phyloP scores from a whole-genome alignment of 2,888 invertebrate species.

The Magallana nippona region DNA sequence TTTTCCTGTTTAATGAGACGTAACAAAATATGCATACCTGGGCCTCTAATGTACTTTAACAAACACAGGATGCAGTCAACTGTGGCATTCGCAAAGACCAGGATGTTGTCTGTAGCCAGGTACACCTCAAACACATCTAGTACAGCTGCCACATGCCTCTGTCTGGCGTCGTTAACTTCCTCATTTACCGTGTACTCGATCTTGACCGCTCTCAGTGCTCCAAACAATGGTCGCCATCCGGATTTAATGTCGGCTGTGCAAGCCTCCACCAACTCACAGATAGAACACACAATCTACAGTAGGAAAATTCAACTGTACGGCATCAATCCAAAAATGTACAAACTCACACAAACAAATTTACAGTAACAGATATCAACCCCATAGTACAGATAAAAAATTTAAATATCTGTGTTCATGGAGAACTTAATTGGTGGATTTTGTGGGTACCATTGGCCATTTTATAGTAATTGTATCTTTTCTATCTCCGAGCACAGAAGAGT shows the following conservation, averaged over 20 bases:
- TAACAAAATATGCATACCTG: constrained; percentile 81
- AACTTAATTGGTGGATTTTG: no score
- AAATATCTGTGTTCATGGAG: no score
- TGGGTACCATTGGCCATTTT: no score
- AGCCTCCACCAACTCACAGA: constrained; percentile 97
- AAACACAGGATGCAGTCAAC: constrained; percentile 95
- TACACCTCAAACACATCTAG: constrained; percentile 93
- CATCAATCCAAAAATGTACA: neutral
- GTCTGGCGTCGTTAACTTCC: constrained; percentile 77
- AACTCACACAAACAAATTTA: neutral
- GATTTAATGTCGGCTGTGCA: constrained; percentile 95
- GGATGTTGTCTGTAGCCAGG: constrained; percentile 93
- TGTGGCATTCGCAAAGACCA: constrained; percentile 96
- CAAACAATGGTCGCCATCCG: constrained; percentile 97
- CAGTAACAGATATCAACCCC: no score
- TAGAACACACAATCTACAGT: constrained; percentile 92
- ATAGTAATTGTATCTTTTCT: no score
- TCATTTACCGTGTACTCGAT: constrained; percentile 78
- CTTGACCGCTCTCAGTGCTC: constrained; percentile 91
- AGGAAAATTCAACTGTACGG: constrained; percentile 15
- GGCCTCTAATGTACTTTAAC: constrained; percentile 87
- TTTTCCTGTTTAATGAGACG: no score
- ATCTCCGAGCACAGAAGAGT: no score
- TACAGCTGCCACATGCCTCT: constrained; percentile 80
- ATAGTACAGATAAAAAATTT: no score